Base-by-base conservation (phyloP, 1,140 invertebrate species). In the Drosophila persimilis region DNA sequence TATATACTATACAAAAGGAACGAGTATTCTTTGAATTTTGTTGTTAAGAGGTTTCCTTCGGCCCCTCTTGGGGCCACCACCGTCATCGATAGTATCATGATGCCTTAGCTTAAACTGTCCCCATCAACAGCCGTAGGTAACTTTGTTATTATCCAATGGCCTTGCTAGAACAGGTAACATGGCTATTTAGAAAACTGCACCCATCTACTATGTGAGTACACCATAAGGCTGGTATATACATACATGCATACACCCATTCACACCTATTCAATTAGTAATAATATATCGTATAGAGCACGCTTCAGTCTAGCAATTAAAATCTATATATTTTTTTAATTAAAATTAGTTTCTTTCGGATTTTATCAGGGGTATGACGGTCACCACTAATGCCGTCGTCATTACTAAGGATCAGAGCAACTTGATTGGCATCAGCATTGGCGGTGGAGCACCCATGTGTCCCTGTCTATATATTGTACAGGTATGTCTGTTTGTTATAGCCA, bases 381-480 rank as follows among this genome's bases (percentile, higher is more conserved):
- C 98, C 9, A 98, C 98, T n/a, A 98, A 98, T 22, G 96, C 95
- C 88, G 95, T 99, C 0, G 94, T 95, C 1, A 95, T 99, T 20
- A 94, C 95, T 69, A 99, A 99, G 92, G 98, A 99, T 92, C 94
- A 95, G 53, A 97, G 96, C 91, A 99, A 99, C 92, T 92, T 99
- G 17, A 99, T 99, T 79, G 98, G 99, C 2, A 99, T 99, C 60
- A 99, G 97, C 91, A 99, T 99, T 66, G 98, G 98, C 3, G 98
- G 98, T 9, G 98, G 99, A 52, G 97, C 98, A 0, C 98, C 98
- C 1, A 93, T 97, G 50, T 99, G 99, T 92, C 98, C 98, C 0
- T 99, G 98, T 91, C 92, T 99, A 1, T 99, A 99, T 91, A 98
- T 99, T 78, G 98, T 99, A 11, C 95, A 97, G 94, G 96, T 99